These are phyloP conservation scores for Holacanthus passer DNA, from an alignment of 2,113 vertebrate species.

Conservation along the genomic window DNA sequence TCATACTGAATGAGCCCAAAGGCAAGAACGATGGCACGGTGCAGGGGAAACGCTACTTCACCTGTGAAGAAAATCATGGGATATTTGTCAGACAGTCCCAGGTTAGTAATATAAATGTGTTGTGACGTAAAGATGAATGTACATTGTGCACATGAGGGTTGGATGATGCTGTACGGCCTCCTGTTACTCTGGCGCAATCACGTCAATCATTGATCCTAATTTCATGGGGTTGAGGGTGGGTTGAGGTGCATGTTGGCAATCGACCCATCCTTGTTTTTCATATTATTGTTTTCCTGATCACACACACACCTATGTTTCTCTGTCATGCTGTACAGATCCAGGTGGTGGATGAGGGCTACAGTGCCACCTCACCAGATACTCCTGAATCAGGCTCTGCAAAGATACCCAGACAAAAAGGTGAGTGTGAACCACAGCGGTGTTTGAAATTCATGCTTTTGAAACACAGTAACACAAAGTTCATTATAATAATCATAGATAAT, in stretches of 20 bases:
- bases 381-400: constrained; percentile 64
- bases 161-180: background rate
- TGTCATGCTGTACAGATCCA: constrained; percentile 66
- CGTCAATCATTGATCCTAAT: background rate
- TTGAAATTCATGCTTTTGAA: background rate
- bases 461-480: background rate
- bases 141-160: background rate
- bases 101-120: constrained; percentile 79
- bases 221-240: background rate
- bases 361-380: constrained; percentile 74
- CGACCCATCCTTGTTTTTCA: background rate
- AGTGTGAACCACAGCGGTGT: background rate
- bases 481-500: background rate
- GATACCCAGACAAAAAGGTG: constrained; percentile 72
- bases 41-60: constrained; percentile 96
- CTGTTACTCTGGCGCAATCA: background rate
- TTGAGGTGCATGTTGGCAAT: background rate
- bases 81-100: constrained; percentile 97
- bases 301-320: background rate
- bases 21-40: constrained; percentile 98
- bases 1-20: constrained; percentile 94
- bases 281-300: background rate
- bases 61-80: constrained; percentile 94
- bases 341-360: constrained; percentile 73
- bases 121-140: background rate